Conservation (phyloP, 2,113 vertebrate genomes). For the Trichomycterus rosablanca region DNA sequence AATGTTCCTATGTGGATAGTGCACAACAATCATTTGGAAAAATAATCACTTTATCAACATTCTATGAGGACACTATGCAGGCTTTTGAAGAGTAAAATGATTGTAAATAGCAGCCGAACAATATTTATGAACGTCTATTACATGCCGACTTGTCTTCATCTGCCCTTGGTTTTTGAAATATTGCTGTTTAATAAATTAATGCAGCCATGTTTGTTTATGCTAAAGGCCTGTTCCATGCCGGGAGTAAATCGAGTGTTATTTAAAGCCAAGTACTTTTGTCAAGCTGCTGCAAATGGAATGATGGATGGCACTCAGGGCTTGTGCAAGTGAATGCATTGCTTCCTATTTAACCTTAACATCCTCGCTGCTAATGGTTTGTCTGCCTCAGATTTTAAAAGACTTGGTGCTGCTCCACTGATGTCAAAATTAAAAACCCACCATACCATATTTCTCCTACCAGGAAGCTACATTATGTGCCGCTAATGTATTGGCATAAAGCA, state of each 20-base stretch:
- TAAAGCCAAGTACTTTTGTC: slow-evolving; percentile 94
- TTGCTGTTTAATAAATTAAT: slow-evolving; percentile 82
- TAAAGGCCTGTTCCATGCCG: slow-evolving; percentile 90
- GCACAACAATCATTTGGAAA: slow-evolving; percentile 6
- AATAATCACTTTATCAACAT: slow-evolving; percentile 8
- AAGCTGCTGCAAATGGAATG: slow-evolving; percentile 97
- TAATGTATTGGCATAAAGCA: slow-evolving; percentile 99
- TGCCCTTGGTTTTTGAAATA: slow-evolving; percentile 23
- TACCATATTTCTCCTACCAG: slow-evolving; percentile 97
- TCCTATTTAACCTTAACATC: slow-evolving; percentile 91
- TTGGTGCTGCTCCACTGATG: slow-evolving; percentile 88
- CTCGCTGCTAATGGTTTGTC: slow-evolving; percentile 91
- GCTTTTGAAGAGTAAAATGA: slow-evolving; percentile 31
- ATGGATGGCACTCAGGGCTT: slow-evolving; percentile 82
- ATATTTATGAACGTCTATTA: slow-evolving; percentile 15
- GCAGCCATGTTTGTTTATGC: slow-evolving; percentile 82
- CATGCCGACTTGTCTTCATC: slow-evolving; percentile 25
- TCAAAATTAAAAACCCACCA: slow-evolving; percentile 97
- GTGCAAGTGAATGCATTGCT: slow-evolving; percentile 81
- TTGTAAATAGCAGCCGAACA: slow-evolving; percentile 20
- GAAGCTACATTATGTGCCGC: slow-evolving; percentile 91
- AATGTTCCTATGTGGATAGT: no score
- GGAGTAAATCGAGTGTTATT: slow-evolving; percentile 93
- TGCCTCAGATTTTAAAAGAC: slow-evolving; percentile 84
- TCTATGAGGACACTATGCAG: not conserved